A percentile compares a stretch with the other conserved stretches of the same genome.
These are phyloP conservation scores for Chaetodon auriga DNA, from an alignment of 2,113 vertebrate species.

Conservation along the genomic window DNA sequence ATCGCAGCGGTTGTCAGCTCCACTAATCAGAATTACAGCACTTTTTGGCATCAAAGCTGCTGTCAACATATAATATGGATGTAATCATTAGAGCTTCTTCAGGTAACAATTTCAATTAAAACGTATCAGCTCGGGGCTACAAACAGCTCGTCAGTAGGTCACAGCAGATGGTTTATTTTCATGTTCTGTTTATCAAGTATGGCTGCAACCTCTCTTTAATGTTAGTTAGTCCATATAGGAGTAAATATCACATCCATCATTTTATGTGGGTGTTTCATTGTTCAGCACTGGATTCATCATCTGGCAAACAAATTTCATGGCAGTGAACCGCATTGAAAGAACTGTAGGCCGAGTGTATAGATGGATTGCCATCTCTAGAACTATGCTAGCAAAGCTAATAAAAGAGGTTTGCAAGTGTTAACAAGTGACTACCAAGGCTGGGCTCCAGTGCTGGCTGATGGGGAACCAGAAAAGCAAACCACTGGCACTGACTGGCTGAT, in stretches of 20 bases:
- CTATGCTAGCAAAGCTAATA: neutral
- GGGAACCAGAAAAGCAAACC: neutral
- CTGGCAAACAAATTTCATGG: too few relatives aligned
- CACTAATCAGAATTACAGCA: conserved; percentile 8
- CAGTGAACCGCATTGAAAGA: too few relatives aligned
- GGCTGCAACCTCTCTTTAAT: neutral
- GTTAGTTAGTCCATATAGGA: neutral
- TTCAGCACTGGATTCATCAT: too few relatives aligned
- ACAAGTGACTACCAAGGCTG: neutral
- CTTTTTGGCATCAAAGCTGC: conserved; percentile 4
- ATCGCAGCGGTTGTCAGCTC: conserved; percentile 13
- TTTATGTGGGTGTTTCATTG: too few relatives aligned
- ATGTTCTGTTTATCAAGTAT: neutral
- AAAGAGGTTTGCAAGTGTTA: neutral
- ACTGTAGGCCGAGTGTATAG: too few relatives aligned
- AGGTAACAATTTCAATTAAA: conserved; percentile 7
- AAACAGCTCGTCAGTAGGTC: neutral
- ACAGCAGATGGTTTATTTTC: neutral
- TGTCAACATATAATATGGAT: conserved; percentile 18
- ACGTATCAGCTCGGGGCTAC: neutral
- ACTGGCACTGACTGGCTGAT: neutral
- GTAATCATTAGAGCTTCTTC: neutral
- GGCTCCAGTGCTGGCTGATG: neutral
- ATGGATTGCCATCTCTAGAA: neutral
- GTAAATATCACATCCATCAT: neutral